Base-by-base conservation (phyloP, 2,888 invertebrate genomes). In the Stenolophus ochropezus region DNA sequence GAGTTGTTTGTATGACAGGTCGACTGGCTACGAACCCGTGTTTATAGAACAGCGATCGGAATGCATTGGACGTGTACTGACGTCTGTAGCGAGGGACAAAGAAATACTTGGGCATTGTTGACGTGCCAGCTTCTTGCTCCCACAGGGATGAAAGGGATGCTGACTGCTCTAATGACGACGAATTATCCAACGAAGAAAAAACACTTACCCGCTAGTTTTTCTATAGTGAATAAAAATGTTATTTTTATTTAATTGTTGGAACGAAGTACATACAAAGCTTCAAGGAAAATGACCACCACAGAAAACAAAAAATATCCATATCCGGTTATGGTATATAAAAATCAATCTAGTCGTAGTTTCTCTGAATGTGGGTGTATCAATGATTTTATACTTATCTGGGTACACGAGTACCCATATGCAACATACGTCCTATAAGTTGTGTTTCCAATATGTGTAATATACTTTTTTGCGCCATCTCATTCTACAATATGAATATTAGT, bases 11-110 rank as follows among this genome's bases (percentile, higher is more conserved):
- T 53, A 75, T 27, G 53, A 75, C 75, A 27, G 56, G 33, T 14
- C 16, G 27, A 14, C n/a, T 42, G 33, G 65, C 18, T 16, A 18
- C 65, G 14, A 69, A 69, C 16, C 49, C 75, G 27, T 75, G 75
- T 75, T 75, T 75, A 75, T 56, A 75, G 75, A 53, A 4, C 65
- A 69, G 33, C 11, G 20, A 69, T 69, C 8, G 65, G 53, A 74
- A 75, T 75, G 75, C 25, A 53, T 42, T 49, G 25, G 49, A 56
- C 75, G 25, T 25, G 27, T 53, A 53, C 75, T 75, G 75, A 75
- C 75, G 53, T 75, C 75, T 75, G 75, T 51, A 14, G 11, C 33
- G 11, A 11, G 33, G 20, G 6, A 56, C 20, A 69, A 33, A 27
- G 27, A 69, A 69, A 69, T 69, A 33, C 65, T 69, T 69, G 14